Percentiles rank a stretch among this genome's conserved stretches.
Conservation (phyloP, 35 echinoderm and acorn worm genomes). For the Amphiura filiformis region DNA sequence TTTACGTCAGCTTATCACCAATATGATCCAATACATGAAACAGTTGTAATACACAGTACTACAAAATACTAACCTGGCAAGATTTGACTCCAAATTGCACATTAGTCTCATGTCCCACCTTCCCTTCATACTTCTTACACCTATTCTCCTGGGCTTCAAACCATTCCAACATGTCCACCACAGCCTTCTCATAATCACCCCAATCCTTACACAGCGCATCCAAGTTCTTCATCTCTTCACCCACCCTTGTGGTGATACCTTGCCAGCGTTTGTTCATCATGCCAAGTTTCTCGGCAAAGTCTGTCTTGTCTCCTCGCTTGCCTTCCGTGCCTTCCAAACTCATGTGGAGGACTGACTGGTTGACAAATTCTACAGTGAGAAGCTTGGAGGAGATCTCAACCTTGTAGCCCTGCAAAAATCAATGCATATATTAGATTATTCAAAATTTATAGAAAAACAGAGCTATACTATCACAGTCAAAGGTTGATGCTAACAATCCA, state of each 20-base stretch:
- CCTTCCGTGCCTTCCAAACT: slow-evolving; percentile 63
- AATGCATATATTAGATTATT: no score
- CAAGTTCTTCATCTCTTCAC: slow-evolving; percentile 66
- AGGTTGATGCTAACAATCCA: not conserved
- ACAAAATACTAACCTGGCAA: slow-evolving; percentile 83
- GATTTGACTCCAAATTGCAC: slow-evolving; percentile 67
- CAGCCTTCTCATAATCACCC: slow-evolving; percentile 58
- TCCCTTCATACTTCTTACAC: slow-evolving; percentile 68
- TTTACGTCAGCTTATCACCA: no score
- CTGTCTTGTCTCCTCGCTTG: slow-evolving; percentile 84
- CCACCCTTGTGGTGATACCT: slow-evolving; percentile 50
- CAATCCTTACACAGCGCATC: slow-evolving; percentile 64
- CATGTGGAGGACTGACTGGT: slow-evolving; percentile 81
- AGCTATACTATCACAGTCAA: not conserved
- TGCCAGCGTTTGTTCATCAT: slow-evolving; percentile 84
- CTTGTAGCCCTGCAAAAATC: slow-evolving; percentile 85
- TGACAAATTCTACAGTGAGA: slow-evolving; percentile 93
- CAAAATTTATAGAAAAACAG: not conserved
- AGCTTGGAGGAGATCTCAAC: slow-evolving; percentile 74
- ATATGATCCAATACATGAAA: no score
- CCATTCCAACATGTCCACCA: slow-evolving; percentile 57
- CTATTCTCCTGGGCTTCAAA: slow-evolving; percentile 68
- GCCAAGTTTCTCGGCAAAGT: slow-evolving; percentile 94
- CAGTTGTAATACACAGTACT: no score
- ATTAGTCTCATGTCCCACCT: slow-evolving; percentile 71